phyloP scores from a whole-genome alignment of 2,888 invertebrate species.

The Amblyjoppa proteus region DNA sequence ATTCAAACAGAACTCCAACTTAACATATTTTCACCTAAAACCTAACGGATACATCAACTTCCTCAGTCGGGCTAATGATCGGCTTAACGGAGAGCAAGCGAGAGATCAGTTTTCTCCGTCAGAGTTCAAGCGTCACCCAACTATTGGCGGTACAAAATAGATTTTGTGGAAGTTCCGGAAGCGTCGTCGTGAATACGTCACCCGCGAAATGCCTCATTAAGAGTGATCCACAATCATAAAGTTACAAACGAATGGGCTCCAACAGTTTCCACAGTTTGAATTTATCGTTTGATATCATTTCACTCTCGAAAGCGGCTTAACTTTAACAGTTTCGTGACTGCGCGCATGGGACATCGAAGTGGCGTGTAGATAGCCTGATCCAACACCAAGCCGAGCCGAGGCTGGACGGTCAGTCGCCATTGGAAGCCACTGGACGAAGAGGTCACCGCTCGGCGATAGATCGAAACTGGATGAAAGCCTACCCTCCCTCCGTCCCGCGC shows the following conservation, averaged over 20 bases:
- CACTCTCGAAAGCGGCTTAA: not conserved
- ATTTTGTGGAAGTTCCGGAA: not conserved
- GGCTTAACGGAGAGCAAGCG: not conserved
- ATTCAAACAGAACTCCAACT: too few species aligned
- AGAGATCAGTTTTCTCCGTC: not conserved
- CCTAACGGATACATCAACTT: too few species aligned
- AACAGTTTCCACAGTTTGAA: not conserved
- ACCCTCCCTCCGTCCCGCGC: too few species aligned
- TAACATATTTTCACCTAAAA: too few species aligned
- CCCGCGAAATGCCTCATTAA: not conserved
- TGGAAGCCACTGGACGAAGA: not conserved
- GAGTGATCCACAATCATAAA: not conserved
- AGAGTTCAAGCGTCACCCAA: not conserved
- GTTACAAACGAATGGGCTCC: not conserved
- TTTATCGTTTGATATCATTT: not conserved
- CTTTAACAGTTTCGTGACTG: not conserved
- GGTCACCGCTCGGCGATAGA: not conserved
- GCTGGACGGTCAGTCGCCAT: not conserved
- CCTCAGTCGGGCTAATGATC: not conserved
- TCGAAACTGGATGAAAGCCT: slow-evolving; percentile 14
- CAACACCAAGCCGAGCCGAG: not conserved
- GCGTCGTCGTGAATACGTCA: not conserved
- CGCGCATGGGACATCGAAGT: not conserved
- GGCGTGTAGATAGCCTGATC: not conserved
- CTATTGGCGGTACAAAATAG: not conserved